These are phyloP conservation scores for Tiphia femorata DNA, from an alignment of 2,888 invertebrate species.

Conservation along the genomic window DNA sequence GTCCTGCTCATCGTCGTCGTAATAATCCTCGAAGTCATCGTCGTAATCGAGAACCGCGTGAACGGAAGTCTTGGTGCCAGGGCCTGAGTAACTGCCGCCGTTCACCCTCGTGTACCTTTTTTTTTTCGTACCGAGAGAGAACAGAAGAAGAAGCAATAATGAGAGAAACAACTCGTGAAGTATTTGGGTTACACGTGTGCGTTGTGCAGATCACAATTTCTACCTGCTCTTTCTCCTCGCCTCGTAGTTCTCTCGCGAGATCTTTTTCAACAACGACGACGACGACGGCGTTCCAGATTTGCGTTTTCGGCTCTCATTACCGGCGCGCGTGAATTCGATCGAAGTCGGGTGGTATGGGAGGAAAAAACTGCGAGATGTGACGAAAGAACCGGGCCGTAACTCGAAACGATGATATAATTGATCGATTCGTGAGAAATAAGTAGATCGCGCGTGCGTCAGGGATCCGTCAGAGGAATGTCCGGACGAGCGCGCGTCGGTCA, in stretches of 20 bases:
- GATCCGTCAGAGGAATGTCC: constrained; percentile 6
- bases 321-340: not conserved
- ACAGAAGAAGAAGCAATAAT: not conserved
- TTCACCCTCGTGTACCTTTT: constrained; percentile 66
- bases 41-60: constrained; percentile 83
- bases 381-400: constrained; percentile 12
- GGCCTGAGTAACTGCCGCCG: constrained; percentile 52
- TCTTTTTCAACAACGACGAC: no score
- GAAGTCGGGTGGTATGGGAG: no score
- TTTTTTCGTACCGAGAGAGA: no score
- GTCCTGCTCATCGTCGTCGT: constrained; percentile 69
- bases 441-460: constrained; percentile 11
- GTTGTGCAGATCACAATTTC: no score
- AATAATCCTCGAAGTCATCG: constrained; percentile 75
- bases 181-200: no score
- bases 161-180: no score
- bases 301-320: not conserved
- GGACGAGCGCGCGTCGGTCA: constrained; percentile 10
- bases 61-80: constrained; percentile 73
- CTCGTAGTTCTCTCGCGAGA: no score
- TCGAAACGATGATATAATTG: constrained; percentile 24
- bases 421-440: constrained; percentile 3
- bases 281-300: no score
- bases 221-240: no score
- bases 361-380: no score